These are phyloP conservation scores for Sepioteuthis lessoniana DNA, from an alignment of 2,888 invertebrate genomes.

Conservation along the genomic window DNA sequence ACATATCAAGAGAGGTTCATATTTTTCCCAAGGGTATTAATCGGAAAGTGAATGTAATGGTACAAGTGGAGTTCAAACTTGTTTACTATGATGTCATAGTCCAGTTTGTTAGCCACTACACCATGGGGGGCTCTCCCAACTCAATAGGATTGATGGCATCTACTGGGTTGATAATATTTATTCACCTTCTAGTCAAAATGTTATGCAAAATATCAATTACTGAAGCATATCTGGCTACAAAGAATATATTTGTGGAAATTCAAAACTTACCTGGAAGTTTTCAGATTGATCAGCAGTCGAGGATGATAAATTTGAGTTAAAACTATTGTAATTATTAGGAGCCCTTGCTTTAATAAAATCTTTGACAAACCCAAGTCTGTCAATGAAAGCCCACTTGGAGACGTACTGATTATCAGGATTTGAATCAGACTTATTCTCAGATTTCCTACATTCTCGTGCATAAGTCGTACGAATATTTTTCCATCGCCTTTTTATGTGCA, in stretches of 20 bases:
- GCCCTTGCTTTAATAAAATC: conserved; percentile 24
- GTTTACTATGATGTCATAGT: no score
- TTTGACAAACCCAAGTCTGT: conserved; percentile 34
- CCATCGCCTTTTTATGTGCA: conserved; percentile 36
- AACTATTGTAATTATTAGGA: not conserved
- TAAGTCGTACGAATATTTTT: conserved; percentile 40
- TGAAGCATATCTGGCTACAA: not conserved
- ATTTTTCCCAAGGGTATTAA: no score
- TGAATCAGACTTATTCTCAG: not conserved
- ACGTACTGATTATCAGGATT: conserved; percentile 36
- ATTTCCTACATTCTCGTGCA: conserved; percentile 24
- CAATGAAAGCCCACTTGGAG: conserved; percentile 43
- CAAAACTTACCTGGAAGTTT: not conserved
- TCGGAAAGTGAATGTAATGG: no score
- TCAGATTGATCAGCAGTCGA: not conserved
- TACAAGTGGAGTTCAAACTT: no score
- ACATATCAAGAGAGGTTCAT: no score
- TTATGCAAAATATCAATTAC: no score
- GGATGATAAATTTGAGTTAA: not conserved
- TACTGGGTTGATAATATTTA: no score
- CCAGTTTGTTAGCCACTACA: no score
- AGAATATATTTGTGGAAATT: not conserved
- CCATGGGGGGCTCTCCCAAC: no score
- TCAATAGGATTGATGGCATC: no score
- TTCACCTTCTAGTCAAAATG: no score